Conservation (phyloP, 2,797 vertebrate genomes). For the Clarias platycephalus region DNA sequence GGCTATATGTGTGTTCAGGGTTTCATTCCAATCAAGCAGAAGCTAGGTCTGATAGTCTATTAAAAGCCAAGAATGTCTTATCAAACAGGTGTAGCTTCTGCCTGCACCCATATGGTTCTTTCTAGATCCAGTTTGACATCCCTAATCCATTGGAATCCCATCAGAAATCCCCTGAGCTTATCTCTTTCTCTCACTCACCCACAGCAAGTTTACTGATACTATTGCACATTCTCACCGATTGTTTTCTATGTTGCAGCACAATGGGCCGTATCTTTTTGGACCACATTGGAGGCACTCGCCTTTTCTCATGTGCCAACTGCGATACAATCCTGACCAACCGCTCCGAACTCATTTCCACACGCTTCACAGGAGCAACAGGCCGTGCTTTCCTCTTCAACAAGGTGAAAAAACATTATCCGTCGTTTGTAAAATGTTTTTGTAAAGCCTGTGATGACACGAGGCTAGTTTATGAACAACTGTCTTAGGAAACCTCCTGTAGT, state of each 20-base stretch:
- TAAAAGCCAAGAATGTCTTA: too few relatives aligned
- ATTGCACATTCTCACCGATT: background rate
- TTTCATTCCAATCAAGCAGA: too few relatives aligned
- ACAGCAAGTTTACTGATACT: background rate
- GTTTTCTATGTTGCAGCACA: background rate
- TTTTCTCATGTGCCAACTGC: constrained; percentile 98
- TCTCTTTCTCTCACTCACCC: background rate
- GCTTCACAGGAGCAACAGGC: constrained; percentile 95
- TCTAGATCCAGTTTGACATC: too few relatives aligned
- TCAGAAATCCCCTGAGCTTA: background rate
- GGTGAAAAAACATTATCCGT: constrained; percentile 60
- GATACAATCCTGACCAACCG: constrained; percentile 97
- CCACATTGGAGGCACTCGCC: constrained; percentile 95
- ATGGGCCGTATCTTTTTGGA: constrained; percentile 99
- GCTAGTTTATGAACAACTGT: background rate
- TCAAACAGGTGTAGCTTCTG: too few relatives aligned
- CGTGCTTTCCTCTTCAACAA: constrained; percentile 98
- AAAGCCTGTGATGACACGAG: background rate
- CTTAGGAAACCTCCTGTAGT: background rate
- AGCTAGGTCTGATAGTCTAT: too few relatives aligned
- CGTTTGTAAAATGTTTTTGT: background rate
- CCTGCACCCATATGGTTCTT: too few relatives aligned
- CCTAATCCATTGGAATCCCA: background rate
- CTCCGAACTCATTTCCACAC: constrained; percentile 95
- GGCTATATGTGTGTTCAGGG: too few relatives aligned